Conservation (phyloP, 2,888 invertebrate genomes). For the Catocala nupta region DNA sequence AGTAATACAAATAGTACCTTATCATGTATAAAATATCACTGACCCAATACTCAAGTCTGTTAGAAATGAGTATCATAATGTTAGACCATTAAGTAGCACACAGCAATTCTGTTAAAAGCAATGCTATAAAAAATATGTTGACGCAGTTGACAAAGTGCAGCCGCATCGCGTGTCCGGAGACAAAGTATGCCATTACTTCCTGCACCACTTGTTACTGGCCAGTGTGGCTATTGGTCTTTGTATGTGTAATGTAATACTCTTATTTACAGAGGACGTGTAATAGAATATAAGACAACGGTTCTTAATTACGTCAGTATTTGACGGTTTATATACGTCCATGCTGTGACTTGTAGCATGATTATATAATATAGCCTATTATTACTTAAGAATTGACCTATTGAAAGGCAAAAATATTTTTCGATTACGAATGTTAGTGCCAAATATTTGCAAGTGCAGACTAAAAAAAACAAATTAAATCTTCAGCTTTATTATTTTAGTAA, state of each 20-base stretch:
- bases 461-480: too few species aligned
- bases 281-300: too few species aligned
- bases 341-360: too few species aligned
- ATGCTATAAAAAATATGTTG: conserved; percentile 65
- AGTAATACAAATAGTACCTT: too few species aligned
- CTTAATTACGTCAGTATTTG: too few species aligned
- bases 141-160: conserved; percentile 64
- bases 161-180: conserved; percentile 50
- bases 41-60: conserved; percentile 4
- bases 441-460: too few species aligned
- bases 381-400: too few species aligned
- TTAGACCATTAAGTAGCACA: conserved; percentile 20
- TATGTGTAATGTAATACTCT: conserved; percentile 16
- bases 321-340: too few species aligned
- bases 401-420: too few species aligned
- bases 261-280: neutral
- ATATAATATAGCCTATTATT: too few species aligned
- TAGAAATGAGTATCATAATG: conserved; percentile 20
- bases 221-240: conserved; percentile 37
- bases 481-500: too few species aligned
- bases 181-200: conserved; percentile 48
- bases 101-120: conserved; percentile 52
- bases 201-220: conserved; percentile 25
- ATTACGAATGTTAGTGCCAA: too few species aligned
- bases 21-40: conserved; percentile 1